A percentile compares a stretch with the other conserved stretches of the same genome.
phyloP scores from a whole-genome alignment of 2,888 invertebrate species.

The Idaea biselata region DNA sequence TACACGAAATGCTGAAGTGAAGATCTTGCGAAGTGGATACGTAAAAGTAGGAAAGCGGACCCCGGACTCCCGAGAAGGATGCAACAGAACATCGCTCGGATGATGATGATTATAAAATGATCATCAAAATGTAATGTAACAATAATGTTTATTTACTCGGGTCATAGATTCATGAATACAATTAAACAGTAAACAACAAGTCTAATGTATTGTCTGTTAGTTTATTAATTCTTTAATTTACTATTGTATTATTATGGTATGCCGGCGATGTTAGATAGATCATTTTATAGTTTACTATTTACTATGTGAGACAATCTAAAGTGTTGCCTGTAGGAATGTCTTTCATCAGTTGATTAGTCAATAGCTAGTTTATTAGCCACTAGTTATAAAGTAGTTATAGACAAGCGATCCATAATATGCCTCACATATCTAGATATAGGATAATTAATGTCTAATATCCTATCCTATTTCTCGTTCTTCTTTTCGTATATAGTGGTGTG shows the following conservation, averaged over 20 bases:
- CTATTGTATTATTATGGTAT: neutral
- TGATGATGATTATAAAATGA: too few relatives aligned
- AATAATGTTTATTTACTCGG: neutral
- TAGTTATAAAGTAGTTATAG: too few relatives aligned
- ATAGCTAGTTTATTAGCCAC: neutral
- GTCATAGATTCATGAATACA: neutral
- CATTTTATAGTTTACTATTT: neutral
- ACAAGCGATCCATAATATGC: too few relatives aligned
- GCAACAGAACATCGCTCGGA: too few relatives aligned
- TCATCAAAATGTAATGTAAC: neutral
- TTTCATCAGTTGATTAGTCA: neutral
- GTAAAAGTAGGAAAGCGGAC: too few relatives aligned
- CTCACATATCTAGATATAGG: too few relatives aligned
- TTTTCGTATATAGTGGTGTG: too few relatives aligned
- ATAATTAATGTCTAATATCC: too few relatives aligned
- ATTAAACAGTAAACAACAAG: neutral
- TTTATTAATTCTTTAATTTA: conserved; percentile 1
- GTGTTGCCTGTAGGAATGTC: neutral
- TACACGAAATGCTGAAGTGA: too few relatives aligned
- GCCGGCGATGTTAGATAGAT: neutral
- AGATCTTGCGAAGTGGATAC: too few relatives aligned
- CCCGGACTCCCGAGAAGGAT: too few relatives aligned
- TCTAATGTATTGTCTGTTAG: neutral
- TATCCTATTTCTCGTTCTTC: too few relatives aligned
- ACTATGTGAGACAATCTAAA: neutral